Conservation (phyloP, 2,113 vertebrate genomes). For the Mixornis gularis region DNA sequence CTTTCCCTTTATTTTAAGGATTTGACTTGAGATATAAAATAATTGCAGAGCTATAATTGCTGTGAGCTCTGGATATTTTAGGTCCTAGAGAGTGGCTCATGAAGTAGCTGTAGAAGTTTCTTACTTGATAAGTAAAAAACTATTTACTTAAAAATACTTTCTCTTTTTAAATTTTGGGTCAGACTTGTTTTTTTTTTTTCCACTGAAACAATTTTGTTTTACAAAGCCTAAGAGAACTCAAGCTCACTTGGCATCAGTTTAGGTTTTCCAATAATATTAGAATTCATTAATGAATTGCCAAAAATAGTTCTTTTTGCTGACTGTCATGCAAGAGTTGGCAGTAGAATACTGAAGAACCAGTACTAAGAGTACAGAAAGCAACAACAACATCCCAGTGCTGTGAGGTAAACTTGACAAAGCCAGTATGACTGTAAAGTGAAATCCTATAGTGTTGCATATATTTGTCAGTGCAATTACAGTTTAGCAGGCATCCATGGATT, state of each 20-base stretch:
- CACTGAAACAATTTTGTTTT: neutral
- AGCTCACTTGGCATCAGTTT: neutral
- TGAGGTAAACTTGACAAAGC: neutral
- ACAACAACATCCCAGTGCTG: neutral
- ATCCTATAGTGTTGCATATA: neutral
- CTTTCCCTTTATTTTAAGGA: neutral
- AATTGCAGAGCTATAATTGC: neutral
- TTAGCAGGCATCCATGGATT: neutral
- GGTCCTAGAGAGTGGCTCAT: neutral
- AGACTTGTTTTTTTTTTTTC: neutral
- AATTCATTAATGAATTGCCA: neutral
- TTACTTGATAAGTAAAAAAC: neutral
- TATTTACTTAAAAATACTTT: neutral
- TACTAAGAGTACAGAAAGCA: neutral
- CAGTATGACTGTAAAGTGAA: neutral
- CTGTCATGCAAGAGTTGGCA: neutral
- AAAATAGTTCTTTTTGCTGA: neutral
- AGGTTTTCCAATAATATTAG: neutral
- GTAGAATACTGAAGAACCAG: neutral
- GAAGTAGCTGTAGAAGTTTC: neutral
- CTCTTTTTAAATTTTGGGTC: neutral
- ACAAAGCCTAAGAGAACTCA: neutral
- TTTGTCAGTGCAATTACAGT: neutral
- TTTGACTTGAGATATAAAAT: neutral
- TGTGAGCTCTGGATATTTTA: neutral